Conservation (phyloP, 1,140 invertebrate genomes). For the Zaprionus taronus region DNA sequence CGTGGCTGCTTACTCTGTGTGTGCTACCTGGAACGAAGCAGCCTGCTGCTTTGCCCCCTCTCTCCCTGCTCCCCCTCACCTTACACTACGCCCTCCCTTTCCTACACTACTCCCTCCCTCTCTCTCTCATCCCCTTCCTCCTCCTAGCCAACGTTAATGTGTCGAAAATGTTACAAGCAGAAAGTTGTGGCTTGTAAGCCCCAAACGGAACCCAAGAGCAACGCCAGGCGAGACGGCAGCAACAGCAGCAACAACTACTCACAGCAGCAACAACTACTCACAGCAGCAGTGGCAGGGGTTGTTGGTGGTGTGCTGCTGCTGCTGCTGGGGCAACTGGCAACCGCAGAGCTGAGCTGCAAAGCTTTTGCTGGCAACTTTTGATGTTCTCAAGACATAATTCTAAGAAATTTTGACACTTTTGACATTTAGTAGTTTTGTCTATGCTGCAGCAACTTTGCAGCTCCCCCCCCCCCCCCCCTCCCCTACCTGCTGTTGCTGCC, state of each 20-base stretch:
- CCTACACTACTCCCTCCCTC: neutral
- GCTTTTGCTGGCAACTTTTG: constrained; percentile 65
- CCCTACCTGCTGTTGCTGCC: neutral
- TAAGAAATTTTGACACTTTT: constrained; percentile 81
- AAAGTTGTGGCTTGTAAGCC: constrained; percentile 72
- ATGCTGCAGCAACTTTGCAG: constrained; percentile 45
- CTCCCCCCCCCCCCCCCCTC: neutral
- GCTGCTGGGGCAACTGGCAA: constrained; percentile 5
- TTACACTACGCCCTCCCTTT: neutral
- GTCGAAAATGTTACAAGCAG: constrained; percentile 78
- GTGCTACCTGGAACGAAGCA: constrained; percentile 33
- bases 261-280: constrained; percentile 27
- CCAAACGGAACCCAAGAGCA: constrained; percentile 33
- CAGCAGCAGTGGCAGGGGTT: constrained; percentile 11
- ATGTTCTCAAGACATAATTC: constrained; percentile 82
- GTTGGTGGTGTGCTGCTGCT: neutral
- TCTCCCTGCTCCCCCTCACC: neutral
- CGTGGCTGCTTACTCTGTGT: constrained; percentile 11
- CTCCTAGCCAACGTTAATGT: constrained; percentile 59
- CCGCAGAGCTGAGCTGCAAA: constrained; percentile 17
- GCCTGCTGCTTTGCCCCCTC: neutral
- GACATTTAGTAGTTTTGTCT: constrained; percentile 83
- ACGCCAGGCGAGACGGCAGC: constrained; percentile 20
- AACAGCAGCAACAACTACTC: constrained; percentile 15
- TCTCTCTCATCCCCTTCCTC: neutral